Base-by-base conservation (phyloP, 2,888 invertebrate genomes). In the Gibbula magus region DNA sequence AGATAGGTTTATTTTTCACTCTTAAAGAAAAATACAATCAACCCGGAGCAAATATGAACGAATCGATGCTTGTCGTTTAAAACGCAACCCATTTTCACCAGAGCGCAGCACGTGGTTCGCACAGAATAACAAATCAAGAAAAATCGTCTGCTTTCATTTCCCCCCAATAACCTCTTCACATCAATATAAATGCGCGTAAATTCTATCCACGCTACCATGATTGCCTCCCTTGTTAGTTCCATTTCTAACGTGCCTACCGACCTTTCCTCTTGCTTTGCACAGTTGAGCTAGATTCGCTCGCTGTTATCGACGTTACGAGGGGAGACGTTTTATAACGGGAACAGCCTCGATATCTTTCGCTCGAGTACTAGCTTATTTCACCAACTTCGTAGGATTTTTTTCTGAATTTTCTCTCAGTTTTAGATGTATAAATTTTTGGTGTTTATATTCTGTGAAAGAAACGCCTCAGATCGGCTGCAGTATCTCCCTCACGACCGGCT, bases 281-380 rank as follows among this genome's bases (percentile, higher is more conserved):
- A 73, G 51, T 32, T 66, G 25, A 52, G 32, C 66, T 20, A 45
- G 22, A 52, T 80, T 56, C 52, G 51, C 56, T 76, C 70, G 53
- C 35, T 45, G 70, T 66, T 45, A 25, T 52, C n/a, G 32, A 53
- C 76, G 29, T 39, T 77, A 86, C 87, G 86, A 67, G 87, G 91
- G 91, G 83, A 77, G 87, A 80, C 81, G 90, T 87, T 89, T 91
- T 91, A 90, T 90, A 91, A 91, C 90, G 89, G 91, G 90, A 91
- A 91, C 87, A 91, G 91, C 91, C 87, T 77, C 32, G 79, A 83
- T 82, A 81, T 82, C 82, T 79, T 79, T 32, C 22, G 29, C 51
- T 54, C 32, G 52, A 54, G 35, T 79, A 45, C 56, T 53, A 20
- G 32, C 53, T 45, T 39, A 79, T 56, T 73, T 54, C 75, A 75